Base-by-base conservation (phyloP, 2,888 invertebrate genomes). In the Melanargia galathea region DNA sequence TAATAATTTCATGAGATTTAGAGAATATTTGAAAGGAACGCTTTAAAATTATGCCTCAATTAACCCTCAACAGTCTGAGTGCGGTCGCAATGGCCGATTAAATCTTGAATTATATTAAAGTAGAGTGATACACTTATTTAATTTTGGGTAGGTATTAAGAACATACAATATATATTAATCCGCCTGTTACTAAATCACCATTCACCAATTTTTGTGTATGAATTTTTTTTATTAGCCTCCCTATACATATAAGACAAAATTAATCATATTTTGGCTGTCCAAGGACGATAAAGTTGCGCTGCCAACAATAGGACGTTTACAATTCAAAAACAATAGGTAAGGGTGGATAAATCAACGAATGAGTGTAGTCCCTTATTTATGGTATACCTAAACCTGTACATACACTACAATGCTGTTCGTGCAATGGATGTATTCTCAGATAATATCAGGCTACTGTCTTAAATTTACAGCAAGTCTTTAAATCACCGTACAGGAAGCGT, bases 401-500 rank as follows among this genome's bases (percentile, higher is more conserved):
- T 11, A 33, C 5, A n/a, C 38, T 38, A n/a, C 45, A 46, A 82
- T 82, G 81, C 81, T 84, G 83, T 82, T 80, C 78, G 76, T 77
- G 83, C 86, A 90, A 90, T 88, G 84, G 86, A 90, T 88, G 87
- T 81, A 76, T 76, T 81, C 81, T 52, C 35, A 38, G 38, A 54
- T 54, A 54, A 54, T 54, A 54, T 22, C 38, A 18, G 22, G 75
- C 81, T 76, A 76, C 80, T 80, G 83, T 86, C 87, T 84, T 86
- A 84, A 84, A 86, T 86, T 87, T 51, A 33, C 30, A 51, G 51
- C 30, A 51, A 18, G 51, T 30, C 30, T 30, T 30, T 51, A 33
- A 81, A 87, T 86, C 83, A 84, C 80, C 75, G 71, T 77, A 79
- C 80, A 85, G 87, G 87, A 86, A 87, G 78, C 82, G 73, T 77